Conservation (phyloP, 2,888 invertebrate genomes). For the Cynaeus angustus region DNA sequence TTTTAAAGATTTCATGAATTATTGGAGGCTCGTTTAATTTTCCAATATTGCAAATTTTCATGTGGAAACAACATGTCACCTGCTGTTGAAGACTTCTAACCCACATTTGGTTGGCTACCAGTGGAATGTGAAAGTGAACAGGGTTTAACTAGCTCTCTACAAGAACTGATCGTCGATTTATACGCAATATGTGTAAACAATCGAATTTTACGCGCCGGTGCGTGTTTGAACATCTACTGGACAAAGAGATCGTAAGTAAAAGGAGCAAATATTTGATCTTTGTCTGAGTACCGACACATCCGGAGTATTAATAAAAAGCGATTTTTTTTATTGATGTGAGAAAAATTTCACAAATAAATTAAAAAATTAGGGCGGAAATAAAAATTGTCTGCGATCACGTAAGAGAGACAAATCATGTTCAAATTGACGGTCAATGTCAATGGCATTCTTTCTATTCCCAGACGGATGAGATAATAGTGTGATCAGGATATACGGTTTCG, state of each 20-base stretch:
- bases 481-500: background rate
- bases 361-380: background rate
- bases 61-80: conserved; percentile 33
- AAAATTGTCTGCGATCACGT: conserved; percentile 5
- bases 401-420: background rate
- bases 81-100: conserved; percentile 53
- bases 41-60: conserved; percentile 26
- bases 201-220: conserved; percentile 24
- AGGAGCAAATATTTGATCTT: conserved; percentile 10
- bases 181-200: conserved; percentile 42
- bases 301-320: background rate
- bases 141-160: conserved; percentile 43
- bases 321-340: too few species aligned
- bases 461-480: background rate
- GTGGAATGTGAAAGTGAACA: conserved; percentile 62
- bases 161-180: conserved; percentile 40
- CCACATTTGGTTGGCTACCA: conserved; percentile 54
- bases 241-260: background rate
- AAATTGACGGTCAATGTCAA: conserved; percentile 21
- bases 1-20: background rate
- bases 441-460: conserved; percentile 3
- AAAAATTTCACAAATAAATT: too few species aligned
- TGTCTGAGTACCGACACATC: conserved; percentile 15
- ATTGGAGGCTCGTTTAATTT: conserved; percentile 14
- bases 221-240: conserved; percentile 4